Percentiles rank a stretch among this genome's conserved stretches.
Conservation (phyloP, 2,113 vertebrate genomes). For the Pachycephala philippinensis region DNA sequence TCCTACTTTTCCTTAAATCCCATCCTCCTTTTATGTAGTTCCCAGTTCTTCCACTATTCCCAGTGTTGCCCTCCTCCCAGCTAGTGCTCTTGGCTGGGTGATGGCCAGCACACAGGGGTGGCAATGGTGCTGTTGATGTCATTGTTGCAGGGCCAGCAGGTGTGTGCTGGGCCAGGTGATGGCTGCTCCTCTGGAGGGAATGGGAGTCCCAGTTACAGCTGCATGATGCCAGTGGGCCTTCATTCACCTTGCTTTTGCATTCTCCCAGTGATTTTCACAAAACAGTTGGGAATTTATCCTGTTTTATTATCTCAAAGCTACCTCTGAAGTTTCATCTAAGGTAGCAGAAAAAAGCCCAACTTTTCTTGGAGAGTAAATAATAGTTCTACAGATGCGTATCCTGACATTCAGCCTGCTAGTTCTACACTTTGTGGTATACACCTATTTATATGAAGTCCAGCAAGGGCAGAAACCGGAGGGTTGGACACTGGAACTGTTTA, state of each 20-base stretch:
- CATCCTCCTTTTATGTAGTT: not conserved
- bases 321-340: not conserved
- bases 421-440: not conserved
- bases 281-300: not conserved
- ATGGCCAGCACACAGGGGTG: not conserved
- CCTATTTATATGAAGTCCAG: not conserved
- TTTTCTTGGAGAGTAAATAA: not conserved
- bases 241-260: not conserved
- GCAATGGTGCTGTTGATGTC: not conserved
- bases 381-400: not conserved
- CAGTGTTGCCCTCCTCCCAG: not conserved
- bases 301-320: not conserved
- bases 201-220: not conserved
- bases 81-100: not conserved
- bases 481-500: not conserved
- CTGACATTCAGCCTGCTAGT: not conserved
- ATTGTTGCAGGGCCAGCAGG: rapidly evolving
- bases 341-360: not conserved
- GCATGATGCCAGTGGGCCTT: rapidly evolving
- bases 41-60: not conserved
- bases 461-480: not conserved
- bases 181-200: not conserved
- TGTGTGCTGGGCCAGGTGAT: not conserved
- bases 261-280: not conserved
- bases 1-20: not conserved